phyloP scores from a whole-genome alignment of 37 sponge, comb jelly and placozoan species.

The Haliclona indistincta region DNA sequence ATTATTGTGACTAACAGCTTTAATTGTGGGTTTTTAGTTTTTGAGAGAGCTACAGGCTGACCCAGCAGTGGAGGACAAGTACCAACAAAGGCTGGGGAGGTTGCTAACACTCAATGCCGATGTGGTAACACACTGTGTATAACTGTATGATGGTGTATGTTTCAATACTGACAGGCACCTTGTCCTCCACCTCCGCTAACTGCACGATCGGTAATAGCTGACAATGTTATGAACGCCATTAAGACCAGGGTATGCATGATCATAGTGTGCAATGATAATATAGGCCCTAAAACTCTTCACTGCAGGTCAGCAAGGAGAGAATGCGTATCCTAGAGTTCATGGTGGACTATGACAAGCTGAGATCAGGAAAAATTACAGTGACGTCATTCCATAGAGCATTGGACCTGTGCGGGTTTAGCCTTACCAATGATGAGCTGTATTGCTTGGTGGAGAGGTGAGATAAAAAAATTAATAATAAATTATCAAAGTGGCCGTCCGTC shows the following conservation, averaged over 20 bases:
- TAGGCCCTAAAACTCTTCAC: neutral
- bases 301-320: constrained; percentile 66
- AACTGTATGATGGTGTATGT: no score
- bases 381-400: constrained; percentile 81
- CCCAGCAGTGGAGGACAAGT: constrained; percentile 62
- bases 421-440: constrained; percentile 58
- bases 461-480: neutral
- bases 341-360: constrained; percentile 86
- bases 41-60: no score
- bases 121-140: no score
- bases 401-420: constrained; percentile 81
- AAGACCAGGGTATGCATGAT: constrained; percentile 32
- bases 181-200: neutral
- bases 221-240: constrained; percentile 62
- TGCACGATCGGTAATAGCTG: constrained; percentile 37
- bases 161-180: no score
- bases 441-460: constrained; percentile 60
- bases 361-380: constrained; percentile 60
- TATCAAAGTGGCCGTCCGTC: neutral
- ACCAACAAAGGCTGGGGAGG: constrained; percentile 21
- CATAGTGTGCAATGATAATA: neutral
- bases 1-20: no score
- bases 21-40: no score
- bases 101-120: no score
- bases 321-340: constrained; percentile 84